Evolutionary conservation across 2,797 vertebrate genomes (phyloP), one percentile per base, ranked within the genome.

Genomic region (Parotocinclus haroldoi): DNA sequence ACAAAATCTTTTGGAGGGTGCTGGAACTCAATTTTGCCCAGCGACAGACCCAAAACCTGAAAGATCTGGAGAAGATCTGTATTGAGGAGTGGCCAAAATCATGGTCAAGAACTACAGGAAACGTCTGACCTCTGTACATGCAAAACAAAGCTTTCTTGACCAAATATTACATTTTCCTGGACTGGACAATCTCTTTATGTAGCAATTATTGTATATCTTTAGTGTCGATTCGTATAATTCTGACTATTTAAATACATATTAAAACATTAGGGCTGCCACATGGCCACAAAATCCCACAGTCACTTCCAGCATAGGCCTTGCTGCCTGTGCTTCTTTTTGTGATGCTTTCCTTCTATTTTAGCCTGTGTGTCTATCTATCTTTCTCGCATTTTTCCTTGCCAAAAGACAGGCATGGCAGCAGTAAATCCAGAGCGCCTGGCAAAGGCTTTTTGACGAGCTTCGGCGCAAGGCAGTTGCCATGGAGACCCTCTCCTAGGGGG

Each of bases 381-480:
- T 13, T 37, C 40, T 4, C 11, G 16, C 36, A 50, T 12, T 36
- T 37, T 14, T 45, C n/a, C 10, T 40, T 64, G 49, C 17, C 49
- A 55, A 62, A 63, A 58, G 18, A 44, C 19, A 46, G 57, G 52
- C 69, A 19, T 9, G 17, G 76, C 71, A 12, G 69, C 56, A 55
- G 80, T 72, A 78, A 70, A 71, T 72, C 79, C 58, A 73, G 71
- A 49, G 74, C 77, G 75, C 77, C 79, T 64, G 38, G 80, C 74
- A 75, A 84, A 84, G 78, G 63, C 51, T 82, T 86, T 69, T 83
- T 83, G 80, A 86, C 71, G 76, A 86, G 82, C 84, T 82, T 79
- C 77, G 77, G 82, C 77, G 9, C 76, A 89, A 85, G 79, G 75
- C 81, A 82, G 90, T 91, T 90, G 84, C 89, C 81, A 91, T 89